phyloP scores from a whole-genome alignment of 2,113 vertebrate species.

The Prionailurus bengalensis region DNA sequence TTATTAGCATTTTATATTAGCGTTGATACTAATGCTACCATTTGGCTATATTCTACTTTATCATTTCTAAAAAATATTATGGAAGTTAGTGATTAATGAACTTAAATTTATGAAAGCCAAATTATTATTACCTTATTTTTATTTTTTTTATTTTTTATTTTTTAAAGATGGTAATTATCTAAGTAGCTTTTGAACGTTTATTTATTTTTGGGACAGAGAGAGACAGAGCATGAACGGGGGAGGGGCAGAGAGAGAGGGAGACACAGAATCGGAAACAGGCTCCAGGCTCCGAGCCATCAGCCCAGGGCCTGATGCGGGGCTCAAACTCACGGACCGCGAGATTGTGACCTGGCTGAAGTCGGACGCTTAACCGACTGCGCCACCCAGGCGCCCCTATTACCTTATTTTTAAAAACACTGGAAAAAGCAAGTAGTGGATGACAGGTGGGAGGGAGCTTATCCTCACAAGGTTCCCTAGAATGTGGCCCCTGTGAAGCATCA shows the following conservation, averaged over 20 bases:
- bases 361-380: no score
- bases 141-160: no score
- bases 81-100: background rate
- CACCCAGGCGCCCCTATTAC: background rate
- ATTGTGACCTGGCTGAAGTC: no score
- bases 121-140: background rate
- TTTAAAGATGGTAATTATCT: no score
- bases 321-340: no score
- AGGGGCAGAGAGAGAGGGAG: no score
- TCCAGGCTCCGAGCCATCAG: no score
- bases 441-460: background rate
- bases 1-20: background rate
- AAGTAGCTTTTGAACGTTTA: no score
- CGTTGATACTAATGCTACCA: background rate
- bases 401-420: background rate
- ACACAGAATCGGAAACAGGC: no score
- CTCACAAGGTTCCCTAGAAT: background rate
- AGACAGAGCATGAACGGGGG: no score
- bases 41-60: background rate
- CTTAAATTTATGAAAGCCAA: background rate
- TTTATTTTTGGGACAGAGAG: no score
- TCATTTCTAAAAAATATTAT: background rate
- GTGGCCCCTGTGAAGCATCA: background rate
- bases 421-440: background rate
- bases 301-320: no score